Base-by-base conservation (phyloP, 1,140 invertebrate species). In the Popillia japonica region DNA sequence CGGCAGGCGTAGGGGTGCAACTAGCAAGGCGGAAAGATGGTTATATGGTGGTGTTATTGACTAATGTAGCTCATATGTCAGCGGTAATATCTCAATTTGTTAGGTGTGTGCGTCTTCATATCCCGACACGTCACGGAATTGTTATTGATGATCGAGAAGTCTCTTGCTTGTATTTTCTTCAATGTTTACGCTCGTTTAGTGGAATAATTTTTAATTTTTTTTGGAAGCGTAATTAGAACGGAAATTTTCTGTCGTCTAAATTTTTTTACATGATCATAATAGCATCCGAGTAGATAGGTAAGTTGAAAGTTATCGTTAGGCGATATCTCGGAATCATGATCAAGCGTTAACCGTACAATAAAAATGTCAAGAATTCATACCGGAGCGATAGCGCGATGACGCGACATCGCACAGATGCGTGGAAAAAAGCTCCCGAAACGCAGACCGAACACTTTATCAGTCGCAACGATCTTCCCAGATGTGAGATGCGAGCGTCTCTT, bases 281-380 rank as follows among this genome's bases (percentile, higher is more conserved):
- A 1, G 27, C 4, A 34, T 34, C 27, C 27, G 27, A 34, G 27
- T 2, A 4, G 2, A 34, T 34, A 4, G 2, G 4, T 34, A 34
- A 34, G 2, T 4, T 34, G 2, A 34, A 34, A 34, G 27, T 34
- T 34, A 34, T 1, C n/a, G n/a, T n/a, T 34, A 1, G 27, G 27
- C 27, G 27, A 34, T 34, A 34, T 34, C 27, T 34, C 27, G 27
- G 27, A 34, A 34, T 34, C 27, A 34, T 34, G 27, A 34, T 34
- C 27, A 4, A 34, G 27, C 27, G 27, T 34, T 34, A 34, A 34
- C 27, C 27, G 27, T 40, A 40, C 64, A 34, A 74, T 74, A 34
- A 40, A 74, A 74, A 74, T 74, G 72, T 74, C 72, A 74, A 74
- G 40, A 74, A 74, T 74, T 20, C 72, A 44, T 74, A 14, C 22